These are phyloP conservation scores for Adrianichthys oophorus DNA, from an alignment of 2,797 vertebrate genomes.

Conservation along the genomic window DNA sequence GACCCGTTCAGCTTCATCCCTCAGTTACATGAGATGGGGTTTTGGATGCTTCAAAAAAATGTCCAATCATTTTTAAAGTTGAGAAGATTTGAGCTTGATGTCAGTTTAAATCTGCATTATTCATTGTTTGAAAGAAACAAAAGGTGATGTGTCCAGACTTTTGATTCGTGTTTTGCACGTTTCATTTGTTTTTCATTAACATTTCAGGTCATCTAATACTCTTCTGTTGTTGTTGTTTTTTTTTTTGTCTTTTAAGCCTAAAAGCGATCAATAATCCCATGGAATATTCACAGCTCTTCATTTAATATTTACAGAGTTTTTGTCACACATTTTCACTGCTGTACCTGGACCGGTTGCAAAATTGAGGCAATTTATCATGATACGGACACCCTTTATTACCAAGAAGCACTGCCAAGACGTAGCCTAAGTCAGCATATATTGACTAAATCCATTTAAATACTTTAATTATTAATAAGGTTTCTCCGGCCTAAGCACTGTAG, in stretches of 20 bases:
- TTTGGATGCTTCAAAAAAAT: slow-evolving; percentile 38
- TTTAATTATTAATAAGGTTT: slow-evolving; percentile 66
- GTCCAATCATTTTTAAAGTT: slow-evolving; percentile 51
- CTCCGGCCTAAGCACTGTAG: slow-evolving; percentile 22
- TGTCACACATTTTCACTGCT: slow-evolving; percentile 39
- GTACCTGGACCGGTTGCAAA: slow-evolving; percentile 34
- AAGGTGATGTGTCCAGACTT: background rate
- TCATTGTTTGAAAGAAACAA: slow-evolving; percentile 17
- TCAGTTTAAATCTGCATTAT: slow-evolving; percentile 16
- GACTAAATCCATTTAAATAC: slow-evolving; percentile 60
- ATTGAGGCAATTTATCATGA: slow-evolving; percentile 70
- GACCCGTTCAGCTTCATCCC: slow-evolving; percentile 40
- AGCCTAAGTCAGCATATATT: slow-evolving; percentile 55
- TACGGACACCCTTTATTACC: slow-evolving; percentile 58
- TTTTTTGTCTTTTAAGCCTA: slow-evolving; percentile 7
- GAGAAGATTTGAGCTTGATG: slow-evolving; percentile 50
- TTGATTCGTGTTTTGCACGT: background rate
- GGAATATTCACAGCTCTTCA: slow-evolving; percentile 21
- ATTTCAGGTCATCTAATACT: background rate
- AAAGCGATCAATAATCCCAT: slow-evolving; percentile 22
- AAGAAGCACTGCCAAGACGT: slow-evolving; percentile 36
- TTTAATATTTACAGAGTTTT: slow-evolving; percentile 65
- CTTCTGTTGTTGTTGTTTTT: slow-evolving; percentile 10
- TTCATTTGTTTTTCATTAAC: background rate
- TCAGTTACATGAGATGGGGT: slow-evolving; percentile 42